Evolutionary conservation across 2,113 vertebrate species (phyloP).

Genomic region (Ophiodon elongatus): DNA sequence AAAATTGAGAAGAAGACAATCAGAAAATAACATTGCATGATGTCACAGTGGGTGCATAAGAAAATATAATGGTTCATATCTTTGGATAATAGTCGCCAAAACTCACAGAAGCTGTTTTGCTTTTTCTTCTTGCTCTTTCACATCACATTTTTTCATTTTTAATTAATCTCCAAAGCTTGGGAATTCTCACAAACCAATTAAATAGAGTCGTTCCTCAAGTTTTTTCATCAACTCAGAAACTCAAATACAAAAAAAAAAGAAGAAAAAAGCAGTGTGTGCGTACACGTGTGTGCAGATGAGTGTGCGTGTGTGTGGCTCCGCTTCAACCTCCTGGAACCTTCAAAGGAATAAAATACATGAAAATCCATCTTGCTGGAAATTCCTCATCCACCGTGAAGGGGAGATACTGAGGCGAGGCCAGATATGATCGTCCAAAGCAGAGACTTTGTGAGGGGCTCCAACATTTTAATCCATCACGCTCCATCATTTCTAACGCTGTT

Average conservation of each 20-base stretch:
- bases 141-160: conserved; percentile 61
- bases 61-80: conserved; percentile 33
- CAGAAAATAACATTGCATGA: background rate
- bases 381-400: conserved; percentile 33
- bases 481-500: conserved; percentile 42
- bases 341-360: conserved; percentile 64
- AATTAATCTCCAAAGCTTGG: conserved; percentile 62
- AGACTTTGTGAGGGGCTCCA: conserved; percentile 34
- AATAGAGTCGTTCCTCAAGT: conserved; percentile 49
- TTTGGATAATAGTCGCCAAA: conserved; percentile 29
- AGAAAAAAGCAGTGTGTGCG: background rate
- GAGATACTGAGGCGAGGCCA: conserved; percentile 6
- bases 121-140: conserved; percentile 39
- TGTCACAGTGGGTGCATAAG: conserved; percentile 24
- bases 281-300: background rate
- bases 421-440: conserved; percentile 17
- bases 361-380: conserved; percentile 60
- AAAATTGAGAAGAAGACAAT: conserved; percentile 6
- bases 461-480: conserved; percentile 68
- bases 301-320: background rate
- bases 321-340: conserved; percentile 48
- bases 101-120: conserved; percentile 38
- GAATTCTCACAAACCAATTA: conserved; percentile 56
- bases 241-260: conserved; percentile 28
- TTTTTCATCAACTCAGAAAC: conserved; percentile 48